phyloP scores from a whole-genome alignment of 2,113 vertebrate genomes.

The Ceyx cyanopectus region DNA sequence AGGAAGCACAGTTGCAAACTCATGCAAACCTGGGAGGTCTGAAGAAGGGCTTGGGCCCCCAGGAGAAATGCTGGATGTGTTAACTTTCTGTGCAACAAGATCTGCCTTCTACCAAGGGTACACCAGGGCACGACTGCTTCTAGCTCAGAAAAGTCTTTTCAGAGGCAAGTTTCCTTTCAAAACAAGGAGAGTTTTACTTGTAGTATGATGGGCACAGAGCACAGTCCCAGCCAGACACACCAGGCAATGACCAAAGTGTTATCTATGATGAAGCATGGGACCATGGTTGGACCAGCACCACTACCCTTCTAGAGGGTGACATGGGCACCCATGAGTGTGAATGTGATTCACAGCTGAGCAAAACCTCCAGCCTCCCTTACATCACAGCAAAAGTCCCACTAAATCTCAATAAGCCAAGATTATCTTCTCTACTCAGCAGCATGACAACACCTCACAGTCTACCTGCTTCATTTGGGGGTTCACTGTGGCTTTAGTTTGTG shows the following conservation, averaged over 20 bases:
- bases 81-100: background rate
- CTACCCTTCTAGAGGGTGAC: background rate
- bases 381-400: background rate
- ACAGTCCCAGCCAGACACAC: background rate
- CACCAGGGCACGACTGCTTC: background rate
- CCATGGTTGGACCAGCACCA: background rate
- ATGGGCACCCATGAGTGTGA: background rate
- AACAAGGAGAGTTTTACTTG: background rate
- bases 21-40: slow-evolving; percentile 42
- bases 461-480: background rate
- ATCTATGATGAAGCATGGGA: background rate
- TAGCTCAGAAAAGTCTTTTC: background rate
- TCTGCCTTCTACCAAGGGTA: background rate
- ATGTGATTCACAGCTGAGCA: background rate
- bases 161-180: background rate
- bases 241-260: background rate
- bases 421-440: background rate
- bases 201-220: fast-evolving
- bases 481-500: background rate
- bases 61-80: fast-evolving
- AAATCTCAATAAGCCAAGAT: background rate
- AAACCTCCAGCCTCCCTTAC: background rate
- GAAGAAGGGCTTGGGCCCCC: background rate
- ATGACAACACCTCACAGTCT: background rate
- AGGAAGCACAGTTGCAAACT: slow-evolving; percentile 21